A percentile compares a stretch with the other conserved stretches of the same genome.
Evolutionary conservation across 2,888 invertebrate species (phyloP).

Genomic region (Conistra vaccinii): DNA sequence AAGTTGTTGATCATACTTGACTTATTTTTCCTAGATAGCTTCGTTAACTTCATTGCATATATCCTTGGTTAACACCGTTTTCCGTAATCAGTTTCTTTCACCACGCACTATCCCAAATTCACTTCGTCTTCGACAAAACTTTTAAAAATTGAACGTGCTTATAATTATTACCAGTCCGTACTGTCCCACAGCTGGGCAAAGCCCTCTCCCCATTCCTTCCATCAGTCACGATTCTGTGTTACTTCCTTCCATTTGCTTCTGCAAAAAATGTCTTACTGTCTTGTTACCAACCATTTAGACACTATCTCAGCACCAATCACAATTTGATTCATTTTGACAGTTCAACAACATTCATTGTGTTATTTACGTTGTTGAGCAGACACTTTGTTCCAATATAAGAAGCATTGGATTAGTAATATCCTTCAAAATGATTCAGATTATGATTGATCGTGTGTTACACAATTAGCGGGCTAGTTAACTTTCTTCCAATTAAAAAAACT

Average conservation of each 20-base stretch:
- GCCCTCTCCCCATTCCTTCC: background rate
- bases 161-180: no score
- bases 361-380: no score
- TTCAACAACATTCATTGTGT: no score
- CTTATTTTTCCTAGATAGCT: background rate
- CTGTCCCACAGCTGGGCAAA: no score
- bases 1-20: background rate
- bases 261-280: background rate
- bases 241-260: background rate
- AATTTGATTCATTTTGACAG: no score
- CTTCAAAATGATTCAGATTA: no score
- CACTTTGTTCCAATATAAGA: no score
- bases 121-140: background rate
- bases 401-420: no score
- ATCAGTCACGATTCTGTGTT: background rate
- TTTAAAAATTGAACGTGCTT: background rate
- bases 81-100: background rate
- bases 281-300: background rate
- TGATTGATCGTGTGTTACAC: no score
- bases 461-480: no score
- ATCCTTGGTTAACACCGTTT: background rate
- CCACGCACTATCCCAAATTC: background rate
- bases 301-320: no score
- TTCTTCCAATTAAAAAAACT: background rate
- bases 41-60: background rate